These are phyloP conservation scores for Entelurus aequoreus DNA, from an alignment of 2,113 vertebrate species.

Conservation along the genomic window DNA sequence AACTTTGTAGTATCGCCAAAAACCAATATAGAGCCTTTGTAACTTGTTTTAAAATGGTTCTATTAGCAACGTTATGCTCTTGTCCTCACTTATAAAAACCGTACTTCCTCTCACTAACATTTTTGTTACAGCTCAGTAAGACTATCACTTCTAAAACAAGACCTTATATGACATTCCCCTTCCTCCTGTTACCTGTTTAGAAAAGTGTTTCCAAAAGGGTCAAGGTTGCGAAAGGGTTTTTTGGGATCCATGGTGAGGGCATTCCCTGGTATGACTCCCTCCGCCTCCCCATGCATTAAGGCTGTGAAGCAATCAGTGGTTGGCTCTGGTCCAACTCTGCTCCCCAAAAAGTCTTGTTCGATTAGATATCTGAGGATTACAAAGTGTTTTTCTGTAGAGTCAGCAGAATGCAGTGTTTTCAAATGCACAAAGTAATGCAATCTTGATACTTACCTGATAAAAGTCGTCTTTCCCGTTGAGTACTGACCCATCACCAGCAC, in stretches of 20 bases:
- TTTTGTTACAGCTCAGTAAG: not conserved
- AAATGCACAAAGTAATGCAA: not conserved
- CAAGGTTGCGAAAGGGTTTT: conserved; percentile 86
- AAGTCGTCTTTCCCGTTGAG: conserved; percentile 88
- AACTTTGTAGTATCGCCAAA: too few relatives aligned
- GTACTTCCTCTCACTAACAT: not conserved
- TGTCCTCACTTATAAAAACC: not conserved
- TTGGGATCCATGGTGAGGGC: conserved; percentile 82
- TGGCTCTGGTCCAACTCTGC: conserved; percentile 83
- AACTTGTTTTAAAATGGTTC: too few relatives aligned
- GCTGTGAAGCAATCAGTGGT: conserved; percentile 88
- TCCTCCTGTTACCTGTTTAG: conserved; percentile 77
- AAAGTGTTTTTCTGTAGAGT: not conserved
- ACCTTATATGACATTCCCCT: not conserved
- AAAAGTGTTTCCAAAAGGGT: conserved; percentile 84
- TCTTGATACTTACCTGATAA: conserved; percentile 69
- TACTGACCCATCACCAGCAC: conserved; percentile 87
- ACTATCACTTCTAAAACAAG: not conserved
- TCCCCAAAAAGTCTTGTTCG: conserved; percentile 84
- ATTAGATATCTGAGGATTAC: conserved; percentile 74
- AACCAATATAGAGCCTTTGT: too few relatives aligned
- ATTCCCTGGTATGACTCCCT: conserved; percentile 80
- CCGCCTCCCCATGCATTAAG: conserved; percentile 78
- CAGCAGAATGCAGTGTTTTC: not conserved
- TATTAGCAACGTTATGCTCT: too few relatives aligned